Evolutionary conservation across 2,113 vertebrate genomes (phyloP).

Genomic region (Psettodes erumei): DNA sequence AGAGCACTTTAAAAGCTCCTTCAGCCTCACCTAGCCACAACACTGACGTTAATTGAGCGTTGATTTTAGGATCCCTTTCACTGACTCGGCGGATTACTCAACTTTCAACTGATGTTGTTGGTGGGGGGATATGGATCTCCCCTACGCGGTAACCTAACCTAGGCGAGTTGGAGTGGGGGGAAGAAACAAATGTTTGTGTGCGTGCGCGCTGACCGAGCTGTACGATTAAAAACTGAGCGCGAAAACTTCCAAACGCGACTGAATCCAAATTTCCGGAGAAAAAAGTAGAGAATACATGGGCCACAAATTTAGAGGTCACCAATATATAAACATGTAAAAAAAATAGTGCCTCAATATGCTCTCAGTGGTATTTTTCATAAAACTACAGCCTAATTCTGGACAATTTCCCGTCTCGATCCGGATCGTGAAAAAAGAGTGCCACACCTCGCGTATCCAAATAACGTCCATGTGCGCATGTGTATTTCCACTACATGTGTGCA

Average conservation of each 20-base stretch:
- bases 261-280: background rate
- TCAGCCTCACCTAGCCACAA: slow-evolving; percentile 82
- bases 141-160: slow-evolving; percentile 8
- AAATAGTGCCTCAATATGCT: background rate
- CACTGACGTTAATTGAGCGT: slow-evolving; percentile 82
- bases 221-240: too few relatives aligned
- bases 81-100: slow-evolving; percentile 71
- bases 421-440: background rate
- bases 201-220: background rate
- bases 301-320: background rate
- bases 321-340: background rate
- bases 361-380: background rate
- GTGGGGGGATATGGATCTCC: slow-evolving; percentile 32
- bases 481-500: slow-evolving; percentile 10
- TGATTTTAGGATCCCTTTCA: slow-evolving; percentile 82
- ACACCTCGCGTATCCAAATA: background rate
- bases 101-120: slow-evolving; percentile 44
- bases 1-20: slow-evolving; percentile 81
- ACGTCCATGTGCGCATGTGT: slow-evolving; percentile 1
- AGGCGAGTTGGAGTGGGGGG: background rate
- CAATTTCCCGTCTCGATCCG: background rate
- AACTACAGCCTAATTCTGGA: too few relatives aligned
- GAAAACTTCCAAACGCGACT: background rate
- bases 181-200: slow-evolving; percentile 10
- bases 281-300: background rate